Evolutionary conservation across 2,113 vertebrate species (phyloP).

Genomic region (Gallinago undulata): DNA sequence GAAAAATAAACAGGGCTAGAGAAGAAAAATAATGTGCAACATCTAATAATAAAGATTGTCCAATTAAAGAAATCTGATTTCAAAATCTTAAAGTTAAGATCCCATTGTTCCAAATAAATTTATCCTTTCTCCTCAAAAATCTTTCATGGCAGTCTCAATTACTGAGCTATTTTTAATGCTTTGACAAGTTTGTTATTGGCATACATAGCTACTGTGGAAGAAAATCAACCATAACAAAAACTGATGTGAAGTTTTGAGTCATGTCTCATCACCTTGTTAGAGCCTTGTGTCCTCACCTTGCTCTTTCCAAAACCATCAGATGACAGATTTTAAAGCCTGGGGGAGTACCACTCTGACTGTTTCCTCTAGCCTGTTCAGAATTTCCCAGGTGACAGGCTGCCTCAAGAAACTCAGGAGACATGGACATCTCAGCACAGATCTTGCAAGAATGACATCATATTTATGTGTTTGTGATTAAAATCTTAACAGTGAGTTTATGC

Average conservation of each 20-base stretch:
- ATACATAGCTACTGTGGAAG: neutral
- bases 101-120: neutral
- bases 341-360: neutral
- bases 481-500: neutral
- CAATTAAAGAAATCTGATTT: neutral
- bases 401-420: neutral
- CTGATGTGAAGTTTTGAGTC: neutral
- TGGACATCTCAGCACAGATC: neutral
- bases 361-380: neutral
- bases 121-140: neutral
- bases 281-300: neutral
- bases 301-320: neutral
- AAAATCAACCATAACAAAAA: neutral
- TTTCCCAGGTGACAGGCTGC: neutral
- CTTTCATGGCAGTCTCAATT: neutral
- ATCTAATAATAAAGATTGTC: neutral
- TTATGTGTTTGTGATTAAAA: neutral
- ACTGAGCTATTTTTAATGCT: neutral
- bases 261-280: neutral
- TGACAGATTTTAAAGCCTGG: neutral
- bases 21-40: neutral
- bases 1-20: neutral
- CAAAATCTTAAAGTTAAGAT: neutral
- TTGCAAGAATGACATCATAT: neutral
- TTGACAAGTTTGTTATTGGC: neutral